A percentile compares a stretch with the other conserved stretches of the same genome.
phyloP scores from a whole-genome alignment of 2,113 vertebrate species.

The Jaculus jaculus region DNA sequence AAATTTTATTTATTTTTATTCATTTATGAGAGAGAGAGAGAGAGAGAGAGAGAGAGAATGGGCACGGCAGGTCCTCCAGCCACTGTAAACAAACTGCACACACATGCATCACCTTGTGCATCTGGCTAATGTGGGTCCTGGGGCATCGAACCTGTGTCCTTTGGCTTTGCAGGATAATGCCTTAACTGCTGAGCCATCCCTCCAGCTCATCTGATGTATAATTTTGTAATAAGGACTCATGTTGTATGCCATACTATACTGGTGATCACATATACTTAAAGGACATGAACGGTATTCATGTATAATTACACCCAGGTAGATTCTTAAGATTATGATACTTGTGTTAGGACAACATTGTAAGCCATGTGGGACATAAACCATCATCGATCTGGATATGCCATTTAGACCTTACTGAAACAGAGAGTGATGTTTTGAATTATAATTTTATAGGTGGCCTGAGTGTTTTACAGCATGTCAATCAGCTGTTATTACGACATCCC shows the following conservation, averaged over 20 bases:
- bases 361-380: background rate
- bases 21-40: too few species aligned
- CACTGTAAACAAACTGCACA: too few species aligned
- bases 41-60: too few species aligned
- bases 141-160: too few species aligned
- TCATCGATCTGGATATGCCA: background rate
- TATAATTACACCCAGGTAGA: background rate
- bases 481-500: background rate
- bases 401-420: background rate
- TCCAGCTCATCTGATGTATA: too few species aligned
- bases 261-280: accelerated
- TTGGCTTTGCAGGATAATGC: too few species aligned
- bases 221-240: background rate
- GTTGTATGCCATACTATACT: accelerated
- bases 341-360: background rate
- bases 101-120: too few species aligned
- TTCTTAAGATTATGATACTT: background rate
- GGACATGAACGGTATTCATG: too few species aligned
- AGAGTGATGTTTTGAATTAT: background rate
- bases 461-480: background rate
- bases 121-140: too few species aligned
- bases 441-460: conserved; percentile 15
- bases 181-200: too few species aligned
- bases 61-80: too few species aligned
- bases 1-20: too few species aligned